Base-by-base conservation (phyloP, 2,113 vertebrate genomes). In the Cyphomyrus discorhynchus region DNA sequence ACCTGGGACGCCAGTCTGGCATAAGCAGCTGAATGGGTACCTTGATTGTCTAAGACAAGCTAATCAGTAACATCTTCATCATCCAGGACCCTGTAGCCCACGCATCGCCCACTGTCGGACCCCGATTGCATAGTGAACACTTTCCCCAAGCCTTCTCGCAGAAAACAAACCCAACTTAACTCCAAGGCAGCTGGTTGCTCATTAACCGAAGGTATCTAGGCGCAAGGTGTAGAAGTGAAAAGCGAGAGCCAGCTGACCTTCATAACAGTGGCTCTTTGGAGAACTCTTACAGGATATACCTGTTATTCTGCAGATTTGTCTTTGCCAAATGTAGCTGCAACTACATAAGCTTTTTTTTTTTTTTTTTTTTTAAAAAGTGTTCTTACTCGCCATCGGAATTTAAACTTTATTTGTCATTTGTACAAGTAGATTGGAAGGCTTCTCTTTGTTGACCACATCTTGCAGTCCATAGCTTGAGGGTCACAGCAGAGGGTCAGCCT, bases 321-420 rank as follows among this genome's bases (percentile, higher is more conserved):
- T 52, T 52, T 11, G 27, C 49, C 52, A 92, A 91, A 90, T 87
- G 82, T 87, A 52, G 88, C 89, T 46, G 39, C 90, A 66, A 1
- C 10, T 21, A 83, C 87, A 90, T 91, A 91, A 5, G 49, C 24
- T 49, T 52, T 35, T 70, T 70, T 86, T 77, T 17, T 70, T 70
- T 86, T 77, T 17, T 50, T 50, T 13, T 11, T 70, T 11, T 70
- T 3, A 39, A 13, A 2, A 39, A 17, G 70, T 7, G 1, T 80
- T 39, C 31, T 66, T 53, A 62, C 47, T 10, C 35, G 31, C 53
- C 17, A 21, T 46, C 8, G 21, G 62, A 88, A 88, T 56, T 56
- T 21, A 56, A 56, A 56, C 53, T 21, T 53, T 53, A 21, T 21
- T 53, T 53, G 1, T 21, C 17, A 21, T 56, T 56, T 56, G 19